Evolutionary conservation across 2,797 vertebrate genomes (phyloP), one percentile per base, ranked within the genome.

Genomic region (Podargus strigoides): DNA sequence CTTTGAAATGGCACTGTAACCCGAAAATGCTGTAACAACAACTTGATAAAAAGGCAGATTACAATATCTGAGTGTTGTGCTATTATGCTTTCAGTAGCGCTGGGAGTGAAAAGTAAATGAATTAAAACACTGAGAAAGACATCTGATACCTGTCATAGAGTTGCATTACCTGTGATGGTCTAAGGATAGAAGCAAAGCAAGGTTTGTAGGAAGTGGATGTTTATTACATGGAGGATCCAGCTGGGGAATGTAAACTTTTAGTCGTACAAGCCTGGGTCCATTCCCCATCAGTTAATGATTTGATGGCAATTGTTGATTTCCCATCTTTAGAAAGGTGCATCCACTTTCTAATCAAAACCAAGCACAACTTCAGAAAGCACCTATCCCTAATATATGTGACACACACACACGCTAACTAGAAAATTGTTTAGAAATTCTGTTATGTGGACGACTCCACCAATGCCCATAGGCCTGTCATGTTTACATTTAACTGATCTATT

Each of bases 381-480:
- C 14, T 69, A 16, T 41, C 21, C 18, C 36, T 72, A 13, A 9
- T 28, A 9, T 27, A 15, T 10, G 30, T 20, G 17, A 41, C 23
- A 68, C 14, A n/a, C 5, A 23, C 11, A 27, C 12, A 20, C 20
- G 30, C 0, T 1, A 30, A 42, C 12, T 19, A 50, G 42, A 49
- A 17, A 77, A 37, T 12, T 9, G 27, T 42, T 56, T 24, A 58
- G 56, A 84, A 74, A 53, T 73, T 42, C 19, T 56, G 28, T 72
- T n/a, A 16, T 2, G 10, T 41, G 26, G 55, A 37, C 53, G 8
- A 46, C 44, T 67, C 34, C 67, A 59, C 19, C 28, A 24, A 4
- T 42, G 44, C 44, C 24, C 41, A 47, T 4, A 52, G 49, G 34
- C 7, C 15, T 27, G 28, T 17, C 37, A 22, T 12, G 4, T 53